Evolutionary conservation across 2,113 vertebrate genomes (phyloP), one percentile per base, ranked within the genome.

Genomic region (Thryonomys swinderianus): DNA sequence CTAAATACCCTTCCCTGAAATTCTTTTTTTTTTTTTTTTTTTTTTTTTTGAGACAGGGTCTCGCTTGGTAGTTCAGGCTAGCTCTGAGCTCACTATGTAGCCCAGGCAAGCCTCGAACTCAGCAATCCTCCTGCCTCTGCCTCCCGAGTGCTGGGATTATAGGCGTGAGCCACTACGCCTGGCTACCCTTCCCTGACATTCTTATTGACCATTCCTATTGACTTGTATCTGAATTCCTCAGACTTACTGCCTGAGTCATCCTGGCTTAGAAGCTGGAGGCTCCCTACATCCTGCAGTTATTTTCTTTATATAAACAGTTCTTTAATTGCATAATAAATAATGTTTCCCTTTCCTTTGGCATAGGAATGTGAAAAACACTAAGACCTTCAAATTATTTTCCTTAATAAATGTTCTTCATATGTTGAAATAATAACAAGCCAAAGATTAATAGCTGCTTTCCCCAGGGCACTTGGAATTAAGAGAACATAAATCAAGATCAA

Each of bases 401-500:
- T 88, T 91, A 89, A 89, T 40, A 85, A 93, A 95, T 85, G 66
- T 82, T 85, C 90, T 78, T 89, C 84, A 59, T 78, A 25, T 79
- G 61, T 61, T 86, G 34, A 89, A 92, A 92, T 82, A 66, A 53
- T 67, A 93, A 96, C 64, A 32, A 84, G 32, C 12, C 61, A 64
- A 89, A 93, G 40, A 91, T 73, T 66, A 91, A 95, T 79, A 91
- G 74, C 79, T 76, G 55, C 48, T 71, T 86, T 86, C 20, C 81
- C 53, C n/a, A 73, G 13, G 32, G 20, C 23, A 79, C 32, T 89
- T 95, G 25, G 55, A 91, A 94, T 95, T 73, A 89, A 71, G 95
- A 82, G 84, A 79, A 82, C 25, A 79, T 91, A 93, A 85, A 91
- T 85, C 87, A 95, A 85, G 69, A 73, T 93, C 45, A 67, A 89